Conservation (phyloP, 2,797 vertebrate species). For the Arrhamphus sclerolepis region DNA sequence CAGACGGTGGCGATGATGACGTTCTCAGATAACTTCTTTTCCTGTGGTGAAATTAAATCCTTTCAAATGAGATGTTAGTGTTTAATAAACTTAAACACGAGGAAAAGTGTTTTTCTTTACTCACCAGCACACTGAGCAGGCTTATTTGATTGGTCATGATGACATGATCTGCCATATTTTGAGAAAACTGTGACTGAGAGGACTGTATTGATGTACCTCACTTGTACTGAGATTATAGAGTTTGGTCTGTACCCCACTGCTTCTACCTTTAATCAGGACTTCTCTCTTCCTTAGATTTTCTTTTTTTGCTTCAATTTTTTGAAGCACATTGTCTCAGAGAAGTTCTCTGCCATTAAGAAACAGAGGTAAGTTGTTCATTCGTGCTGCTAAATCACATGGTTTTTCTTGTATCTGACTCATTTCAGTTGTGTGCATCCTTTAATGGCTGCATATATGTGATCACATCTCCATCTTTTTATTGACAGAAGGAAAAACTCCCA, state of each 20-base stretch:
- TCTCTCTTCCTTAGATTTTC: conserved; percentile 88
- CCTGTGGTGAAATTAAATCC: too few relatives aligned
- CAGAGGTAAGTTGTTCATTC: conserved; percentile 83
- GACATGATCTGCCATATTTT: too few relatives aligned
- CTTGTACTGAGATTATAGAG: too few relatives aligned
- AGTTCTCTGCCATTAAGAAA: conserved; percentile 92
- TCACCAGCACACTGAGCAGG: too few relatives aligned
- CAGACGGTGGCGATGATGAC: too few relatives aligned
- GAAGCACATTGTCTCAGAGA: conserved; percentile 99
- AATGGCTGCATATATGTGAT: conserved; percentile 25
- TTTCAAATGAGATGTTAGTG: too few relatives aligned
- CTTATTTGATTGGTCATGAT: too few relatives aligned
- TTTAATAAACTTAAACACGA: too few relatives aligned
- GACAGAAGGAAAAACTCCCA: conserved; percentile 92
- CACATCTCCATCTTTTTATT: not conserved
- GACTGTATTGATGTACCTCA: too few relatives aligned
- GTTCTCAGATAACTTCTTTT: too few relatives aligned
- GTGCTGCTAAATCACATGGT: not conserved
- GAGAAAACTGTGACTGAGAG: too few relatives aligned
- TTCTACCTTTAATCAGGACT: conserved; percentile 2
- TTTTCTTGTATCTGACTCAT: not conserved
- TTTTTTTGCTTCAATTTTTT: conserved; percentile 99
- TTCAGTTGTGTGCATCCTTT: not conserved
- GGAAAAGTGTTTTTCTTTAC: too few relatives aligned
- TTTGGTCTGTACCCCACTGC: not conserved